Percentiles rank a stretch among this genome's conserved stretches.
Conservation (phyloP, 2,113 vertebrate species). For the Illadopsis cleaveri region DNA sequence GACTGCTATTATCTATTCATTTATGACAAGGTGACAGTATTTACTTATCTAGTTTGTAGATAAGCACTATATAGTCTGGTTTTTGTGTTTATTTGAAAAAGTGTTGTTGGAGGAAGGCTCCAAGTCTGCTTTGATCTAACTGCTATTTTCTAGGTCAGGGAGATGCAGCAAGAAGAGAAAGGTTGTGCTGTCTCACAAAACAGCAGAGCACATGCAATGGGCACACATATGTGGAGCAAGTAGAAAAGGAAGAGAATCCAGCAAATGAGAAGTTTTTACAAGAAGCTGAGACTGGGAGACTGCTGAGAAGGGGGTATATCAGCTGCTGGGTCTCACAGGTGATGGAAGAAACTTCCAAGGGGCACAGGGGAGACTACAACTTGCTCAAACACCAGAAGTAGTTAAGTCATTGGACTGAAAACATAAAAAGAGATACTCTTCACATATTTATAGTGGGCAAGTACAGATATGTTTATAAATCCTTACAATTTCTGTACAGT, state of each 20-base stretch:
- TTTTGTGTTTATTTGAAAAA: neutral
- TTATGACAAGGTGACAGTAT: conserved; percentile 31
- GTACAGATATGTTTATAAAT: neutral
- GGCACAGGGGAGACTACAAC: neutral
- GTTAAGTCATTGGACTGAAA: neutral
- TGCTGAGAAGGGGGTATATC: neutral
- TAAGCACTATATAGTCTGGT: neutral
- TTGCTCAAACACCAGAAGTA: neutral
- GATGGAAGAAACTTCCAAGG: neutral
- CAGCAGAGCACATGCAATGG: neutral
- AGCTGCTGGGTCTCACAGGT: neutral
- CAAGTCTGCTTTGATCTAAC: neutral
- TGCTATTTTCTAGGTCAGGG: neutral
- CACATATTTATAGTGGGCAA: neutral
- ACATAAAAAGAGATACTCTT: neutral
- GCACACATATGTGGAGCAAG: neutral
- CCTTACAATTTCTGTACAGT: neutral
- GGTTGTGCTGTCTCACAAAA: neutral
- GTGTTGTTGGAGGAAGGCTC: neutral
- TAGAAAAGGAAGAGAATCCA: neutral
- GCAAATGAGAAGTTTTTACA: neutral
- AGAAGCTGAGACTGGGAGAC: neutral
- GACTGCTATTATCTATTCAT: conserved; percentile 20
- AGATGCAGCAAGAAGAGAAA: neutral
- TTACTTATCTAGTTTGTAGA: conserved; percentile 15